Percentiles rank a stretch among this genome's conserved stretches.
Evolutionary conservation across 2,797 vertebrate genomes (phyloP).

Genomic region (Aulostomus chinensis): DNA sequence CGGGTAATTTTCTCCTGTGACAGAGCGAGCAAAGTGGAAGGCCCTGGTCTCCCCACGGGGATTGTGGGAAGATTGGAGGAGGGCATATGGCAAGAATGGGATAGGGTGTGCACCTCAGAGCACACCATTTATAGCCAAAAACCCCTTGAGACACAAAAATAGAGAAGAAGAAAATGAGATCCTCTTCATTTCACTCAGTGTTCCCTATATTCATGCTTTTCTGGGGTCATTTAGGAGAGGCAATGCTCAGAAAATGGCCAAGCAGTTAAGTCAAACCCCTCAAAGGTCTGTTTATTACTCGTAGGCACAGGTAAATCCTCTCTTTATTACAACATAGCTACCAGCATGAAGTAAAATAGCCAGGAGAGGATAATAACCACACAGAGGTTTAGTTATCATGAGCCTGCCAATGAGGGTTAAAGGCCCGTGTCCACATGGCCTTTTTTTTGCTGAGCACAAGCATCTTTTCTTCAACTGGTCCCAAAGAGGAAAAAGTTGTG

Average conservation of each 20-base stretch:
- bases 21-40: conserved; percentile 52
- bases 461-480: too few relatives aligned
- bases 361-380: conserved; percentile 26
- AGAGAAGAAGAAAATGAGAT: conserved; percentile 60
- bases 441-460: too few relatives aligned
- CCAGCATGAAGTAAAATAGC: conserved; percentile 5
- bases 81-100: conserved; percentile 61
- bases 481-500: too few relatives aligned
- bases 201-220: conserved; percentile 39
- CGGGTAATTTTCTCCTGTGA: conserved; percentile 71
- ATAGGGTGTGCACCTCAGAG: conserved; percentile 50
- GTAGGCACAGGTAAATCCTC: conserved; percentile 25
- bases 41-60: conserved; percentile 60
- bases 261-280: conserved; percentile 34
- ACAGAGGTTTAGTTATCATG: conserved; percentile 2
- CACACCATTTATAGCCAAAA: conserved; percentile 60
- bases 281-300: conserved; percentile 40
- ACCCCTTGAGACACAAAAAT: conserved; percentile 55
- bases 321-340: conserved; percentile 9
- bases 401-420: conserved; percentile 1
- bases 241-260: conserved; percentile 34
- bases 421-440: too few relatives aligned
- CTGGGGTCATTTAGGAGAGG: conserved; percentile 44
- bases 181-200: conserved; percentile 40
- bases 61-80: conserved; percentile 65